phyloP scores from a whole-genome alignment of 2,113 vertebrate genomes.

The Percopsis transmontana region DNA sequence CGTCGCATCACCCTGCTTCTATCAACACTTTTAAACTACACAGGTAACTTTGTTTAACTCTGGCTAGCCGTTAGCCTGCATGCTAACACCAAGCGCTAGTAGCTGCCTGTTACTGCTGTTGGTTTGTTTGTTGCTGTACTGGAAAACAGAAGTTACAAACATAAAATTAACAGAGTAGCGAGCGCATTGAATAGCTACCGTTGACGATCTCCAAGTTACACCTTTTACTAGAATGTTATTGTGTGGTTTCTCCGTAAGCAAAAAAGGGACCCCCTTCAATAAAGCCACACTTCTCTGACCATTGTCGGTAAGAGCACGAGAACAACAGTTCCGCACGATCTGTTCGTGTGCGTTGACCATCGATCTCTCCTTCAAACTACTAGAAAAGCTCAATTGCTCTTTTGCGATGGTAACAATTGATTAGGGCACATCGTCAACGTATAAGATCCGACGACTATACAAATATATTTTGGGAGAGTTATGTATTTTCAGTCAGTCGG shows the following conservation, averaged over 20 bases:
- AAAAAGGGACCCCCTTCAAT: conserved; percentile 9
- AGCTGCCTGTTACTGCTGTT: conserved; percentile 33
- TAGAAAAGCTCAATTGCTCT: neutral
- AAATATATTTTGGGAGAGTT: neutral
- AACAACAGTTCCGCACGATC: conserved; percentile 60
- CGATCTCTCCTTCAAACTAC: conserved; percentile 8
- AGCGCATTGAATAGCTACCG: rapidly evolving
- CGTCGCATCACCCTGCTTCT: conserved; percentile 13
- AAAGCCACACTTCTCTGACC: conserved; percentile 14
- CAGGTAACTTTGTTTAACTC: conserved; percentile 72
- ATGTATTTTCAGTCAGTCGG: conserved; percentile 11
- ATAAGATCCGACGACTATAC: neutral
- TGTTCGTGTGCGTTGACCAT: conserved; percentile 25
- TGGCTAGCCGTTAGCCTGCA: conserved; percentile 53
- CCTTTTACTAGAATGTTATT: neutral
- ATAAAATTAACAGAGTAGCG: rapidly evolving
- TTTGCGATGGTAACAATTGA: too few species aligned
- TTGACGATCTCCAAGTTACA: neutral
- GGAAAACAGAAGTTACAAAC: neutral
- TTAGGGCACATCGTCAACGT: neutral
- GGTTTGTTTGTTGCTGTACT: neutral
- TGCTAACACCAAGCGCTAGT: conserved; percentile 53
- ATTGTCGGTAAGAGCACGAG: conserved; percentile 27
- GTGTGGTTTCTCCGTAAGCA: conserved; percentile 1
- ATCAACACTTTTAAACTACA: conserved; percentile 47